Evolutionary conservation across 2,888 invertebrate species (phyloP), one percentile per base, ranked within the genome.

Genomic region (Ptychoptera albimana): DNA sequence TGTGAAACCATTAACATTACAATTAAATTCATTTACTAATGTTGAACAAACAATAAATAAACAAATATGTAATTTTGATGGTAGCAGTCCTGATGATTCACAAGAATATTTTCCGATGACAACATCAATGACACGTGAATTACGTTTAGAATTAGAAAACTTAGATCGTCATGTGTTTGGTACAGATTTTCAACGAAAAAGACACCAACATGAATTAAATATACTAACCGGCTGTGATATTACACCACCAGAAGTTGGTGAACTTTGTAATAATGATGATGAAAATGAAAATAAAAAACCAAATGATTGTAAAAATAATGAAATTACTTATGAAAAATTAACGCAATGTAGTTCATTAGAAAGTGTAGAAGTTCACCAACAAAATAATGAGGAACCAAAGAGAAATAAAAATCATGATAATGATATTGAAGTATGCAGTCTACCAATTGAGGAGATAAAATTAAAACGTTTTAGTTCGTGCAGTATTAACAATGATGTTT

Each of bases 21-120:
- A 52, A 47, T 45, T 48, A n/a, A 49, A 50, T 37, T 46, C 44
- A 10, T 49, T 48, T 41, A 59, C 39, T 57, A 55, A 43, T 55
- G 56, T 53, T 52, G 57, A 51, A 36, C 45, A 47, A 57, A 60
- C 40, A 58, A 64, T 49, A 61, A 62, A 45, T 11, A 42, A 39
- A 16, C 50, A 48, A 38, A 42, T 39, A 43, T 50, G 46, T 23
- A 23, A 23, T 42, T 36, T 72, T 50, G 75, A 76, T 46, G 75
- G 75, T 40, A 75, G 74, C 52, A 84, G 84, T 49, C 82, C 83
- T 0, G 84, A 85, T 52, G 84, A 86, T 60, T 79, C 81, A 2
- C 80, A 83, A 52, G 82, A 82, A 57, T 87, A 86, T 59, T 83
- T 82, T 57, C 86, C 87, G 2, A 82, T 89, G 79, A 84, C 85